phyloP scores from a whole-genome alignment of 2,797 vertebrate genomes.

The Siniperca undulata region DNA sequence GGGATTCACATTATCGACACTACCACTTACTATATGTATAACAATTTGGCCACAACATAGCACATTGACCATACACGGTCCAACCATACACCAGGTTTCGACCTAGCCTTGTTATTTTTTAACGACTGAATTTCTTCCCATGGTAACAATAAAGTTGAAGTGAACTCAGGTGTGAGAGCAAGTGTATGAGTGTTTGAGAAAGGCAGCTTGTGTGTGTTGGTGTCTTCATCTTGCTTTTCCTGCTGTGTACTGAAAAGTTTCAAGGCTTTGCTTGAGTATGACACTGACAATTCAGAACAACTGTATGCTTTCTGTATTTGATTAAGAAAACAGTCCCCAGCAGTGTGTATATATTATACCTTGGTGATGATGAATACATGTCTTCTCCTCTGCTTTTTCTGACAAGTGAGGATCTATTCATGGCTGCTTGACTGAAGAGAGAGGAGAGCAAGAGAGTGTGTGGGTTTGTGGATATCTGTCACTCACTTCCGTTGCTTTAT shows the following conservation, averaged over 20 bases:
- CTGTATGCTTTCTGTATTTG: conserved; percentile 55
- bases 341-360: conserved; percentile 50
- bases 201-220: neutral
- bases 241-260: conserved; percentile 34
- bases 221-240: conserved; percentile 34
- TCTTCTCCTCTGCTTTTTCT: conserved; percentile 46
- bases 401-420: conserved; percentile 68
- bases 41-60: too few species aligned
- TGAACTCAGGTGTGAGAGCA: conserved; percentile 41
- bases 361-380: conserved; percentile 59
- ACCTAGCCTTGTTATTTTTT: conserved; percentile 16
- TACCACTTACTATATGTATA: too few species aligned
- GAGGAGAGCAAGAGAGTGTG: conserved; percentile 55
- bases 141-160: conserved; percentile 36
- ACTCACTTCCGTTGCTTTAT: conserved; percentile 71
- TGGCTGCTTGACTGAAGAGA: conserved; percentile 55
- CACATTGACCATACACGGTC: too few species aligned
- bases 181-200: conserved; percentile 14
- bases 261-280: conserved; percentile 40
- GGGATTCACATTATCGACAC: too few species aligned
- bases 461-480: conserved; percentile 71
- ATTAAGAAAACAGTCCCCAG: conserved; percentile 58
- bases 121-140: conserved; percentile 18
- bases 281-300: conserved; percentile 43
- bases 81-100: too few species aligned